A percentile compares a stretch with the other conserved stretches of the same genome.
phyloP scores from a whole-genome alignment of 2,797 vertebrate species.

The Anas bernieri region DNA sequence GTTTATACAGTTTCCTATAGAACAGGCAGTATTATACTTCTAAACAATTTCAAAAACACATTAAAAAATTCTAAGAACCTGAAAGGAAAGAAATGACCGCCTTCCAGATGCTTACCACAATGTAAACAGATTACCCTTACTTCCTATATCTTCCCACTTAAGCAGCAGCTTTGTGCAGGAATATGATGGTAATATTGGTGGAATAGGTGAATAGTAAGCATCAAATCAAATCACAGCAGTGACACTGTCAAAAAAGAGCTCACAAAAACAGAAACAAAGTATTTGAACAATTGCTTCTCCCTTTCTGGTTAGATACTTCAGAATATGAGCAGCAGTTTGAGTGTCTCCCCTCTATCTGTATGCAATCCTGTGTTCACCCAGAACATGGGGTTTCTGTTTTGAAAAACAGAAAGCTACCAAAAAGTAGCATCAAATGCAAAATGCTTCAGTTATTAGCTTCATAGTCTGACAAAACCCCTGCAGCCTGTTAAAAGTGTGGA shows the following conservation, averaged over 20 bases:
- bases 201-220: not conserved
- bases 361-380: not conserved
- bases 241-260: not conserved
- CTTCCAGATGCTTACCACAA: conserved; percentile 3
- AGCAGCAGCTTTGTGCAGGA: not conserved
- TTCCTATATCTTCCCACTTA: not conserved
- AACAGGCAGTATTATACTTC: not conserved
- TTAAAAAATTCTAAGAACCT: not conserved
- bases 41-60: not conserved
- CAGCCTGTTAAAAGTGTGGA: not conserved
- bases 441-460: not conserved
- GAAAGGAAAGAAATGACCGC: not conserved
- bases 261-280: not conserved
- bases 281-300: not conserved
- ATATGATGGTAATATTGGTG: not conserved
- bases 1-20: not conserved
- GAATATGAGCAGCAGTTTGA: not conserved
- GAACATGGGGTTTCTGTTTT: not conserved
- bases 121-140: not conserved
- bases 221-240: not conserved
- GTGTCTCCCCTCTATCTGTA: not conserved
- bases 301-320: not conserved
- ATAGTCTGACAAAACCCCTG: not conserved
- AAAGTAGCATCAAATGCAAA: not conserved
- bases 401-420: not conserved